Percentiles rank a stretch among this genome's conserved stretches.
Conservation (phyloP, 2,888 invertebrate species). For the Eristalis pertinax region DNA sequence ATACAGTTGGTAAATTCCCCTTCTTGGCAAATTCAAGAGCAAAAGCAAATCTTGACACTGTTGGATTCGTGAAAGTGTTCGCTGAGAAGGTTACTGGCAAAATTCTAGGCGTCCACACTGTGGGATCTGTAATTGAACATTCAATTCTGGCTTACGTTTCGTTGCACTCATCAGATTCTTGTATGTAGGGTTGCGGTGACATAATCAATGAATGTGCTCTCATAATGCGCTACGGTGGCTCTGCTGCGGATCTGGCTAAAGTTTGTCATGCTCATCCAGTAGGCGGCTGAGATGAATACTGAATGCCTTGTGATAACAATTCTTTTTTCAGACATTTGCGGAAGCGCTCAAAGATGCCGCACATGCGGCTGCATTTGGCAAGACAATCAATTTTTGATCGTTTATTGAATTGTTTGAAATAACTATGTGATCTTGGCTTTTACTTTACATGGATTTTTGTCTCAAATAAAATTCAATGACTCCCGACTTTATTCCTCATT, state of each 20-base stretch:
- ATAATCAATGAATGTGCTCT: slow-evolving; percentile 98
- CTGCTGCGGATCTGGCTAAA: slow-evolving; percentile 98
- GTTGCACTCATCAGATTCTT: background rate
- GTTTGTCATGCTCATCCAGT: slow-evolving; percentile 99
- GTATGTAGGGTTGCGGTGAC: slow-evolving; percentile 92
- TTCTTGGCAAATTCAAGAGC: slow-evolving; percentile 99
- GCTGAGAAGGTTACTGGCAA: slow-evolving; percentile 96
- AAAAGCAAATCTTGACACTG: slow-evolving; percentile 98
- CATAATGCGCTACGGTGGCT: slow-evolving; percentile 99
- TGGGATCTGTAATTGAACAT: slow-evolving; percentile 89
- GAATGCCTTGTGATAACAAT: slow-evolving; percentile 21
- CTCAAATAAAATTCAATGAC: background rate
- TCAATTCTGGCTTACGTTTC: background rate
- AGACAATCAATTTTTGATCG: slow-evolving; percentile 95
- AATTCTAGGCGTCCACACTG: slow-evolving; percentile 97
- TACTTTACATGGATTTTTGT: background rate
- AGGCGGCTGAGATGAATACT: slow-evolving; percentile 81
- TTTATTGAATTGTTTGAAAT: background rate
- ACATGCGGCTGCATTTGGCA: slow-evolving; percentile 96
- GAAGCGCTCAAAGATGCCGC: slow-evolving; percentile 98
- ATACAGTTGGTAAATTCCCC: slow-evolving; percentile 98
- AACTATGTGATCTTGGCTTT: background rate
- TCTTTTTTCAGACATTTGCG: slow-evolving; percentile 91
- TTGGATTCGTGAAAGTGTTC: slow-evolving; percentile 97
- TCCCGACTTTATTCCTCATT: too few species aligned